Evolutionary conservation across 2,797 vertebrate genomes (phyloP).

Genomic region (Coranthus polyacanthus): DNA sequence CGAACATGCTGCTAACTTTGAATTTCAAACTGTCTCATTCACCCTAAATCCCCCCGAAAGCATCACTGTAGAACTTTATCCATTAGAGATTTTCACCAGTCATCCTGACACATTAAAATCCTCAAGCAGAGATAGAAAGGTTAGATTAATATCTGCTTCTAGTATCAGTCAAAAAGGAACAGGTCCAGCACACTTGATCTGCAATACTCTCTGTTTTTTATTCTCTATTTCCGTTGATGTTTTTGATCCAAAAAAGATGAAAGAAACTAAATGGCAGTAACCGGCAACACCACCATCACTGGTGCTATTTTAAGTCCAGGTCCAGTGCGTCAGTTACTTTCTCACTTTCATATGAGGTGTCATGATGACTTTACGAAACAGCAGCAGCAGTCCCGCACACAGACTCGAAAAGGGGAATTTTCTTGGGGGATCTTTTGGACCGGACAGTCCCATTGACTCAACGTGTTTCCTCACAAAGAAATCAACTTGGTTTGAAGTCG

Average conservation of each 20-base stretch:
- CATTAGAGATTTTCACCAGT: too few species aligned
- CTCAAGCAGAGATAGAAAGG: too few species aligned
- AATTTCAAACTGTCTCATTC: too few species aligned
- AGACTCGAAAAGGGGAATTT: conserved; percentile 2
- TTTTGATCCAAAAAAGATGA: background rate
- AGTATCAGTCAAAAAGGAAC: too few species aligned
- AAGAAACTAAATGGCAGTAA: background rate
- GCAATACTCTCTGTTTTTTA: too few species aligned
- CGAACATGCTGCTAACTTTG: too few species aligned
- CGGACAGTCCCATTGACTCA: conserved; percentile 44
- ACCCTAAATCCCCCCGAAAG: too few species aligned
- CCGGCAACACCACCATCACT: background rate
- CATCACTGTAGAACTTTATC: too few species aligned
- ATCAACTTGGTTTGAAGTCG: background rate
- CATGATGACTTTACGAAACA: background rate
- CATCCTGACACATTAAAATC: too few species aligned
- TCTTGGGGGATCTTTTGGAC: conserved; percentile 30
- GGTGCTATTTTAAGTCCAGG: background rate
- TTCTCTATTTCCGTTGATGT: background rate
- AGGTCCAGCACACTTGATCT: too few species aligned
- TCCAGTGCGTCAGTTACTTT: conserved; percentile 25
- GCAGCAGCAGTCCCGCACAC: conserved; percentile 8
- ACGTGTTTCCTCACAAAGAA: background rate
- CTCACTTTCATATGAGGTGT: conserved; percentile 32
- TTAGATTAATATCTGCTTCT: too few species aligned